A percentile compares a stretch with the other conserved stretches of the same genome.
Evolutionary conservation across 2,797 vertebrate species (phyloP).

Genomic region (Alca torda): DNA sequence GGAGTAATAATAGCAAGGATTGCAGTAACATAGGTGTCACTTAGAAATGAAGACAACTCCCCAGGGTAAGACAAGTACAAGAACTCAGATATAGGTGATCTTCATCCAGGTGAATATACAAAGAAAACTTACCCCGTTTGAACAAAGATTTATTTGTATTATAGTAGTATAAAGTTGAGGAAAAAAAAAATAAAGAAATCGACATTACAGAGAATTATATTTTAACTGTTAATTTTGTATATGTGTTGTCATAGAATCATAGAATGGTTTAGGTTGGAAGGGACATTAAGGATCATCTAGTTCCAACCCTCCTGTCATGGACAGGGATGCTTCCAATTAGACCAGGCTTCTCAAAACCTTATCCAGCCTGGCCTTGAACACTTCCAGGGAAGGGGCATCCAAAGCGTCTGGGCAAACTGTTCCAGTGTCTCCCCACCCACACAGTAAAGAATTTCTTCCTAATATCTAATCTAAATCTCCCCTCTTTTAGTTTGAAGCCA

Average conservation of each 20-base stretch:
- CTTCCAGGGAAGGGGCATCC: neutral
- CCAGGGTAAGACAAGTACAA: neutral
- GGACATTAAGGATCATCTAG: neutral
- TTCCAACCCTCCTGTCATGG: neutral
- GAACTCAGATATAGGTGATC: neutral
- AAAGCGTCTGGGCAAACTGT: neutral
- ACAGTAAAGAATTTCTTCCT: neutral
- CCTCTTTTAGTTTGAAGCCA: neutral
- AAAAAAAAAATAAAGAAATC: neutral
- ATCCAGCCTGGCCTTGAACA: neutral
- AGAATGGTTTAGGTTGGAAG: neutral
- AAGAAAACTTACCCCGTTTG: neutral
- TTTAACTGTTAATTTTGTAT: neutral
- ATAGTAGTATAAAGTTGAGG: neutral
- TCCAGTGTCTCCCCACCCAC: neutral
- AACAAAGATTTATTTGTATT: neutral
- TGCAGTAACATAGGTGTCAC: neutral
- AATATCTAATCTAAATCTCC: neutral
- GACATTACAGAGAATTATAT: neutral
- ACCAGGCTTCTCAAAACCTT: neutral
- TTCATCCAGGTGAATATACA: neutral
- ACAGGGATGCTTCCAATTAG: neutral
- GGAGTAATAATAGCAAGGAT: neutral
- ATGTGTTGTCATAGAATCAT: neutral
- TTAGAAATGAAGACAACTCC: neutral